Conservation (phyloP, 1,140 invertebrate genomes). For the Rhyacophila brunnea region DNA sequence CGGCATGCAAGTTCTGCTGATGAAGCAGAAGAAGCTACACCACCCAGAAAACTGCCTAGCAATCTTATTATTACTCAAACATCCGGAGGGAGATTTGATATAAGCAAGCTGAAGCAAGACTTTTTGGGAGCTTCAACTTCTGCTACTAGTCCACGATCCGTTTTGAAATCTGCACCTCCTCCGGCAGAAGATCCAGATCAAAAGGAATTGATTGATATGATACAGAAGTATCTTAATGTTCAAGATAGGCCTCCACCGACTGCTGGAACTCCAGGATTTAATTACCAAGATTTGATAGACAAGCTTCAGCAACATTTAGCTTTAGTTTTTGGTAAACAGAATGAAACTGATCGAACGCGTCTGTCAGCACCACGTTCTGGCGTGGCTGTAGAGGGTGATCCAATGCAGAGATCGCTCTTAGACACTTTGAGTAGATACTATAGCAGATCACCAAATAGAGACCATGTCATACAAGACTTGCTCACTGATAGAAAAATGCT, state of each 20-base stretch:
- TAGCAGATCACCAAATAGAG: slow-evolving; percentile 60
- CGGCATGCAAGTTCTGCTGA: slow-evolving; percentile 63
- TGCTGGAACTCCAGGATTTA: slow-evolving; percentile 45
- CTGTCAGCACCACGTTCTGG: slow-evolving; percentile 19
- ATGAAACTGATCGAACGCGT: slow-evolving; percentile 33
- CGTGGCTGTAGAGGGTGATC: slow-evolving; percentile 52
- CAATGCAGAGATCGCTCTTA: slow-evolving; percentile 60
- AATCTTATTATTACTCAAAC: slow-evolving; percentile 54
- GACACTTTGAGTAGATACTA: slow-evolving; percentile 69
- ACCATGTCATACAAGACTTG: slow-evolving; percentile 68
- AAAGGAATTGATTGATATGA: slow-evolving; percentile 60
- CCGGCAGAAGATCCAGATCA: slow-evolving; percentile 55
- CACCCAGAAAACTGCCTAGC: slow-evolving; percentile 43
- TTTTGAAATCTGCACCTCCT: slow-evolving; percentile 38
- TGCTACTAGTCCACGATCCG: slow-evolving; percentile 38
- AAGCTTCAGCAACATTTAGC: slow-evolving; percentile 65
- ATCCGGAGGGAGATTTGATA: slow-evolving; percentile 62
- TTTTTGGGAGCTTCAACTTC: slow-evolving; percentile 54
- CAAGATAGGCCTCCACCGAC: slow-evolving; percentile 44
- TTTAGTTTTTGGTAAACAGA: slow-evolving; percentile 42
- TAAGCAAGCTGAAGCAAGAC: slow-evolving; percentile 65
- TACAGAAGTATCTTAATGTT: slow-evolving; percentile 65
- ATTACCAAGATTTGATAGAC: slow-evolving; percentile 63
- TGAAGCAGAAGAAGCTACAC: slow-evolving; percentile 54
- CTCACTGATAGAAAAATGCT: slow-evolving; percentile 68